These are phyloP conservation scores for Vulpes ferrilata DNA, from an alignment of 2,113 vertebrate genomes.

Conservation along the genomic window DNA sequence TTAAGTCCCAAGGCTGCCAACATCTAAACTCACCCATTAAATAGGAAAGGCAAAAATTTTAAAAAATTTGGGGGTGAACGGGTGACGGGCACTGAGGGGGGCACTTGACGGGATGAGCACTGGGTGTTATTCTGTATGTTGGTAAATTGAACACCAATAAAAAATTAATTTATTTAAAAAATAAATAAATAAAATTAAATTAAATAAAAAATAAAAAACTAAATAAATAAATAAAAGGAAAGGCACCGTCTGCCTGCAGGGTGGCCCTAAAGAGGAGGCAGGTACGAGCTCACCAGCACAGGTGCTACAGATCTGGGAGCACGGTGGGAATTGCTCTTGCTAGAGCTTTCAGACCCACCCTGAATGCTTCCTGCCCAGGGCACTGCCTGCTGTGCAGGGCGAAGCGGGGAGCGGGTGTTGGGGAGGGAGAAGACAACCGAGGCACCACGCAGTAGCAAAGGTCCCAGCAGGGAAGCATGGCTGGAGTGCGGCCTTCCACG, in stretches of 20 bases:
- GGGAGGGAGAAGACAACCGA: not conserved
- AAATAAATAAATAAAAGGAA: no score
- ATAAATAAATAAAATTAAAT: no score
- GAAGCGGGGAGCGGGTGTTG: rapidly evolving
- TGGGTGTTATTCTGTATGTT: no score
- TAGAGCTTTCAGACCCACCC: no score
- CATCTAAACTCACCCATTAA: not conserved
- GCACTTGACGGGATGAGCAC: no score
- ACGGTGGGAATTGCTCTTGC: not conserved
- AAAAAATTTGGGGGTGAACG: no score
- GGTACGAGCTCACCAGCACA: not conserved
- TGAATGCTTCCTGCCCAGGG: not conserved
- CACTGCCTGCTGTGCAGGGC: no score
- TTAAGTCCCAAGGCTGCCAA: not conserved
- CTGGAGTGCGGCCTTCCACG: not conserved
- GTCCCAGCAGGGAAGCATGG: not conserved
- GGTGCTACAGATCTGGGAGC: not conserved
- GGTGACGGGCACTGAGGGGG: no score
- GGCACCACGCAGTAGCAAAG: rapidly evolving
- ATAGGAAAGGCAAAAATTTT: not conserved
- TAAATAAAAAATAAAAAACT: no score
- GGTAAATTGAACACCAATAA: no score
- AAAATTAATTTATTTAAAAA: no score
- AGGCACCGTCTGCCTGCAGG: not conserved
- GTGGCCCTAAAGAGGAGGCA: not conserved